Conservation (phyloP, 2,113 vertebrate genomes). For the Chlorodrepanis virens region DNA sequence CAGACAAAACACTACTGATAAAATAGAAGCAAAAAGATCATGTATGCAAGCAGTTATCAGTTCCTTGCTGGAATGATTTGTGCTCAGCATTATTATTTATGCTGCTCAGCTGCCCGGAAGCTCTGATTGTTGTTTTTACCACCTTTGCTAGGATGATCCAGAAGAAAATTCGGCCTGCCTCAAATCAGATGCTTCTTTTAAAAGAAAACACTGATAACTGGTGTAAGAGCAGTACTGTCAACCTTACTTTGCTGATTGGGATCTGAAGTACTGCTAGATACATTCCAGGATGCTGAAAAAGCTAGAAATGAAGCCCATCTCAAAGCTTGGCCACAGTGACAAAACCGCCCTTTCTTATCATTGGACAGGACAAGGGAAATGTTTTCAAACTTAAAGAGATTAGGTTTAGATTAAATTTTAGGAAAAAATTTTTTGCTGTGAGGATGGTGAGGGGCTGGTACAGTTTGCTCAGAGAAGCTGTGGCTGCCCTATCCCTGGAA, state of each 20-base stretch:
- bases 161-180: background rate
- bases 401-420: background rate
- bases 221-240: background rate
- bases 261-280: background rate
- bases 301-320: background rate
- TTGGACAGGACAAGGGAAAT: background rate
- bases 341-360: background rate
- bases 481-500: background rate
- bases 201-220: background rate
- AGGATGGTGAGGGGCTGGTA: background rate
- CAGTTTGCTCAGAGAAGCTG: background rate
- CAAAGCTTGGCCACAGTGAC: background rate
- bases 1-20: background rate
- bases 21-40: background rate
- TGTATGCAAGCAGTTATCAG: background rate
- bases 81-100: background rate
- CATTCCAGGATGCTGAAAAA: background rate
- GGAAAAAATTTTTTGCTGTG: background rate
- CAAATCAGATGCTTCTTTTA: background rate
- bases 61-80: background rate
- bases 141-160: background rate
- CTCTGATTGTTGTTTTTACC: background rate
- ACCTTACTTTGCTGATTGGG: background rate
- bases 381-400: background rate
- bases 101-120: background rate